Evolutionary conservation across 2,113 vertebrate species (phyloP).

Genomic region (Labeo rohita): DNA sequence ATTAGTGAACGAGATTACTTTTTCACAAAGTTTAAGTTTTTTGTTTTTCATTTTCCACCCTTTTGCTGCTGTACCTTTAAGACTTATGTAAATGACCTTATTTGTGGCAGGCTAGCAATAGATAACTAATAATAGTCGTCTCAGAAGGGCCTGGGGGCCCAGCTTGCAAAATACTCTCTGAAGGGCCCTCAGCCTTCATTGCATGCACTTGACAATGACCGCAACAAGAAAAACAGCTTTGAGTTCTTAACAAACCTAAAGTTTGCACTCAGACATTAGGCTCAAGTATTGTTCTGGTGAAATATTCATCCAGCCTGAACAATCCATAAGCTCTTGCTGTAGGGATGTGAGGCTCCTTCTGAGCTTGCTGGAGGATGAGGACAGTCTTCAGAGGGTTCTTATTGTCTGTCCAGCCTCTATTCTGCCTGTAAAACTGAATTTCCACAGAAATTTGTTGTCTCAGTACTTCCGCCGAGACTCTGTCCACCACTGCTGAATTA

Average conservation of each 20-base stretch:
- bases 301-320: not conserved
- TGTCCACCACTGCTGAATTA: too few relatives aligned
- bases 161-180: not conserved
- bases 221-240: not conserved
- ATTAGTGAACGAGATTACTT: not conserved
- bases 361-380: not conserved
- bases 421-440: conserved; percentile 1
- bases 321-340: conserved; percentile 4
- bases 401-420: not conserved
- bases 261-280: not conserved
- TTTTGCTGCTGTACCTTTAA: not conserved
- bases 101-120: not conserved
- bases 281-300: conserved; percentile 9
- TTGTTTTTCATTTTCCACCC: not conserved
- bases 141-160: not conserved
- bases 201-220: not conserved
- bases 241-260: not conserved
- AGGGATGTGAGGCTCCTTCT: not conserved
- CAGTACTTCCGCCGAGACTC: too few relatives aligned
- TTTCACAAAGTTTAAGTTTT: not conserved
- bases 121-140: not conserved
- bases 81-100: not conserved
- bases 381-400: not conserved
- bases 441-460: not conserved
- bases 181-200: not conserved